These are phyloP conservation scores for Rhagoletis zephyria DNA, from an alignment of 1,140 invertebrate species.

Conservation along the genomic window DNA sequence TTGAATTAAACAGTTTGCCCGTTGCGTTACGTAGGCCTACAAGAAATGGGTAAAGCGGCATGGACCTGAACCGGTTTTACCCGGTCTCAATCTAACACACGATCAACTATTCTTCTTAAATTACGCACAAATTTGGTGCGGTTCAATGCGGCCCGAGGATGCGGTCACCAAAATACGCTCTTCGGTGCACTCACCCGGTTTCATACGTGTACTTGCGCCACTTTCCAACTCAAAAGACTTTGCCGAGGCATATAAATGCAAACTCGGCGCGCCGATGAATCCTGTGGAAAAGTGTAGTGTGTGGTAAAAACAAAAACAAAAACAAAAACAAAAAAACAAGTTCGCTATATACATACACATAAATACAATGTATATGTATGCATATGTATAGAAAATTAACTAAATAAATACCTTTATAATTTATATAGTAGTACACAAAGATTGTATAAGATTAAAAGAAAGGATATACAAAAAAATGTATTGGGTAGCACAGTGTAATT, in stretches of 20 bases:
- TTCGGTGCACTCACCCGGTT: conserved; percentile 94
- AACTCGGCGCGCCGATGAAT: conserved; percentile 88
- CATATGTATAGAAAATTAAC: not conserved
- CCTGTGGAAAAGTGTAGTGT: conserved; percentile 92
- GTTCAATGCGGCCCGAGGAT: conserved; percentile 95
- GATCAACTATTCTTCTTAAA: conserved; percentile 92
- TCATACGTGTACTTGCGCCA: conserved; percentile 91
- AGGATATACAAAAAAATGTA: not conserved
- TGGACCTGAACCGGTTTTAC: conserved; percentile 82
- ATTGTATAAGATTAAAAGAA: not conserved
- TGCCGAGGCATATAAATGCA: conserved; percentile 86
- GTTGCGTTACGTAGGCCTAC: conserved; percentile 75
- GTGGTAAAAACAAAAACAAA: conserved; percentile 79
- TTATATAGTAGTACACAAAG: not conserved
- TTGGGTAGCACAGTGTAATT: conserved; percentile 28
- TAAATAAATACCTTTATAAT: conserved; percentile 42
- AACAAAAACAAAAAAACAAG: not conserved
- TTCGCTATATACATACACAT: conserved; percentile 22
- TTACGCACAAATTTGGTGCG: conserved; percentile 96
- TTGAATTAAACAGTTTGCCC: not conserved
- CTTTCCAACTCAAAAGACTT: conserved; percentile 94
- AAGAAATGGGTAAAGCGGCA: conserved; percentile 83
- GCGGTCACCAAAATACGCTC: conserved; percentile 94
- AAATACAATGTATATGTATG: not conserved
- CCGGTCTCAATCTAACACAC: conserved; percentile 87